phyloP scores from a whole-genome alignment of 2,888 invertebrate genomes.

The Theodoxus fluviatilis region DNA sequence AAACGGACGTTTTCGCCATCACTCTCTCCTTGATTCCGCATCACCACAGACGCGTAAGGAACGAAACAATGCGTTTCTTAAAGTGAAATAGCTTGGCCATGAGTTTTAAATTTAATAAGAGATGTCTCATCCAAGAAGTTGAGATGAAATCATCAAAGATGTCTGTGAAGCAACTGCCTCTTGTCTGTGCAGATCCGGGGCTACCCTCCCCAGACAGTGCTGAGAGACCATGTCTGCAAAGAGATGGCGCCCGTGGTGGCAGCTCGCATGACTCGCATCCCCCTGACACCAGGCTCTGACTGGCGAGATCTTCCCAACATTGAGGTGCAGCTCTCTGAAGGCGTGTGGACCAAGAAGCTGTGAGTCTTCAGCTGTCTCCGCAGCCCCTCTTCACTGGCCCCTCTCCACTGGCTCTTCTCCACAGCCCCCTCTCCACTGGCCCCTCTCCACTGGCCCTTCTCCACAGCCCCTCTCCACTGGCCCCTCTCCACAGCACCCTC shows the following conservation, averaged over 20 bases:
- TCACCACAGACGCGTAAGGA: no score
- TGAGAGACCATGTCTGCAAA: slow-evolving; percentile 83
- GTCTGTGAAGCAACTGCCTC: neutral
- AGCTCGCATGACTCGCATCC: slow-evolving; percentile 79
- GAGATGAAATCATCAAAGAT: neutral
- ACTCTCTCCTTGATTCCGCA: no score
- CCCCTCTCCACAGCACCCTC: no score
- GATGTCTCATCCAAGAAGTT: neutral
- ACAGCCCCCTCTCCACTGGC: no score
- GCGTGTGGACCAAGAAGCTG: slow-evolving; percentile 73
- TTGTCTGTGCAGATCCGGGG: slow-evolving; percentile 70
- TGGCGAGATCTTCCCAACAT: slow-evolving; percentile 88
- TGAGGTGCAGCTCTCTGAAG: slow-evolving; percentile 75
- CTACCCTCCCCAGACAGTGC: slow-evolving; percentile 69
- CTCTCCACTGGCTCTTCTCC: no score
- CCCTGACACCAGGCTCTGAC: slow-evolving; percentile 78
- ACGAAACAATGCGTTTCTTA: no score
- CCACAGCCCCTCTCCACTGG: no score
- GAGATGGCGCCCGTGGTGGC: slow-evolving; percentile 82
- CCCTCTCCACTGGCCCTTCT: no score
- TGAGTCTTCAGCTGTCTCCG: no score
- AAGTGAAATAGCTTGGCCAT: neutral
- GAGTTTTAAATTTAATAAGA: neutral
- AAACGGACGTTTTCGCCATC: no score
- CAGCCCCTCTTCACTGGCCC: no score